Conservation (phyloP, 2,888 invertebrate genomes). For the Caenorhabditis doughertyi region DNA sequence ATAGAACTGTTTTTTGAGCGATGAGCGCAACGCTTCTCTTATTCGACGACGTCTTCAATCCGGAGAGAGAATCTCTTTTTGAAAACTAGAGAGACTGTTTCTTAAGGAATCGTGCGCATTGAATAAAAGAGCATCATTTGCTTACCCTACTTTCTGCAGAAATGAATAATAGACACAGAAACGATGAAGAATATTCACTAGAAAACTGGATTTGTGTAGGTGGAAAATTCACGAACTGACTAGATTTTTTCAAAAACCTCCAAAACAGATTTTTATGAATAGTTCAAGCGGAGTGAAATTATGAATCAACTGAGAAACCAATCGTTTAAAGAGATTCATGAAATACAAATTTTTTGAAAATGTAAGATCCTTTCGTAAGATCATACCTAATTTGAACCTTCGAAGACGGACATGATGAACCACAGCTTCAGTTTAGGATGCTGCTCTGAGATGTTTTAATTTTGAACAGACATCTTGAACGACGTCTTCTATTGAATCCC, state of each 20-base stretch:
- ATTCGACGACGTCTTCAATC: conserved; percentile 5
- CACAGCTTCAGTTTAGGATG: too few relatives aligned
- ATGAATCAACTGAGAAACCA: too few relatives aligned
- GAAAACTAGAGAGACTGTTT: neutral
- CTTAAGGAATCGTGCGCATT: conserved; percentile 30
- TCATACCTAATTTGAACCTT: too few relatives aligned
- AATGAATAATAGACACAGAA: conserved; percentile 10
- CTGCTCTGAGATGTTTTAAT: too few relatives aligned
- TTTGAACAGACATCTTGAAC: too few relatives aligned
- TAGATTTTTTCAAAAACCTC: neutral
- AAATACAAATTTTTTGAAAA: too few relatives aligned
- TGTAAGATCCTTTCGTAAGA: too few relatives aligned
- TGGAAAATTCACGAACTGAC: conserved; percentile 38
- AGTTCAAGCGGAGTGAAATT: too few relatives aligned
- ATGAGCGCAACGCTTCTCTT: conserved; percentile 45
- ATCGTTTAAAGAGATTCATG: too few relatives aligned
- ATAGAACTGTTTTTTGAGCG: conserved; percentile 42
- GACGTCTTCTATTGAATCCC: too few relatives aligned
- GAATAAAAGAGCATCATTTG: conserved; percentile 35
- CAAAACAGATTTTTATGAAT: neutral
- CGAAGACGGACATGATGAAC: too few relatives aligned
- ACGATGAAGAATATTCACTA: conserved; percentile 4
- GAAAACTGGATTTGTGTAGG: conserved; percentile 45
- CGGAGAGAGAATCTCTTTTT: conserved; percentile 12
- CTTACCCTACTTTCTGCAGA: conserved; percentile 51